Evolutionary conservation across 2,888 invertebrate genomes (phyloP).

Genomic region (Myathropa florea): DNA sequence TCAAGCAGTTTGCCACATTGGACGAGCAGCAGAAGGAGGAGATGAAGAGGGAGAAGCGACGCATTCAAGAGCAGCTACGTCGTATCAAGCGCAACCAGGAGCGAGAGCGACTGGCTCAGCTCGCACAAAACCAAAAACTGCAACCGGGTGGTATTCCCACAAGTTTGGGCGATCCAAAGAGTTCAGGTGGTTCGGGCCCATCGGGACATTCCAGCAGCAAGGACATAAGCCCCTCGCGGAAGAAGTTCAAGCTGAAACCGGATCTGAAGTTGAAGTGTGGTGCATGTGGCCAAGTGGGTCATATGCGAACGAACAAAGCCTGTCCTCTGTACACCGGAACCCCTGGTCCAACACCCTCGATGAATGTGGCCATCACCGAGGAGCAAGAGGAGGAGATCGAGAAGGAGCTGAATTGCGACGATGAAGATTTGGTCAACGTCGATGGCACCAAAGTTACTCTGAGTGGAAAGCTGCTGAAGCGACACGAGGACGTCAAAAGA

Average conservation of each 20-base stretch:
- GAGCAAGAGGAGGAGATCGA: slow-evolving; percentile 92
- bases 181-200: slow-evolving; percentile 76
- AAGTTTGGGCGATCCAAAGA: slow-evolving; percentile 79
- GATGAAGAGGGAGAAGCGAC: slow-evolving; percentile 97
- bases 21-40: slow-evolving; percentile 99
- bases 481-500: slow-evolving; percentile 93
- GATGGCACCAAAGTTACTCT: slow-evolving; percentile 97
- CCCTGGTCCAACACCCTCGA: slow-evolving; percentile 83
- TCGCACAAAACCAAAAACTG: slow-evolving; percentile 79
- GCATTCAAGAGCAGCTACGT: slow-evolving; percentile 97
- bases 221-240: slow-evolving; percentile 85
- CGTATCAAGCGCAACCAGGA: slow-evolving; percentile 97
- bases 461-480: slow-evolving; percentile 92
- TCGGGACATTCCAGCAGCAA: slow-evolving; percentile 79
- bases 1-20: slow-evolving; percentile 96
- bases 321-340: slow-evolving; percentile 95
- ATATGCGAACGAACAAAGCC: slow-evolving; percentile 94
- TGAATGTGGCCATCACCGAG: slow-evolving; percentile 88
- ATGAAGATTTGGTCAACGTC: slow-evolving; percentile 93
- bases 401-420: slow-evolving; percentile 88
- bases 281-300: slow-evolving; percentile 90
- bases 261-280: slow-evolving; percentile 97
- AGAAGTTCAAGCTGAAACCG: slow-evolving; percentile 92
- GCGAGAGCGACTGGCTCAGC: slow-evolving; percentile 85
- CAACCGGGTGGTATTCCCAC: slow-evolving; percentile 80